Base-by-base conservation (phyloP, 2,797 vertebrate genomes). In the Somateria mollissima region DNA sequence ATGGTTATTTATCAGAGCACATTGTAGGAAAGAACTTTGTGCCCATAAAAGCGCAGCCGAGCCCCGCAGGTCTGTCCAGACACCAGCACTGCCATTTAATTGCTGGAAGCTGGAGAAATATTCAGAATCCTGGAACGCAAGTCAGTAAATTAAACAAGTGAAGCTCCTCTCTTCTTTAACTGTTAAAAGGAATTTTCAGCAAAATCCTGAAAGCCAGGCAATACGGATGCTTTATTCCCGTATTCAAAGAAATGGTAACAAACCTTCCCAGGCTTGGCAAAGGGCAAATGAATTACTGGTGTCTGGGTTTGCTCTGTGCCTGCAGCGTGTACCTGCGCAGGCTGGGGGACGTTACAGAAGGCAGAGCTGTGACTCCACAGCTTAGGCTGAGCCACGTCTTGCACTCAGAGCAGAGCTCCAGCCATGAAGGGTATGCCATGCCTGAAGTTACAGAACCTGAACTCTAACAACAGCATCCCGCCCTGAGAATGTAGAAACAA, bases 1-100 rank as follows among this genome's bases (percentile, higher is more conserved):
- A 95, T 71, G 70, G 72, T 81, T 79, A 65, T 94, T 94, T 91
- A 92, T 95, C 90, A 95, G 87, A 91, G 64, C 87, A 92, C 91
- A 71, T 21, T 89, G 89, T 30, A 62, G 90, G 58, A 90, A 90
- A 94, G 77, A 94, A 89, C 71, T 61, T n/a, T 74, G 91, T 87
- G 95, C 91, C 94, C 90, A 87, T 74, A 91, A 94, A 97, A 96
- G 96, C 92, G 92, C 94, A 96, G 91, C 82, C 61, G 3, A 91
- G 62, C 73, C 95, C 70, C 76, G 34, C 36, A 76, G 94, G 89
- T 37, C 89, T 70, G 70, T 86, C 91, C 95, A 96, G 96, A 90
- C 89, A 93, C 82, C 94, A 91, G 89, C 56, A 27, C 53, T 67
- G 79, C 89, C 73, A 39, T 94, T 93, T 78, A 84, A 95, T 89